These are phyloP conservation scores for Papilio elwesi DNA, from an alignment of 2,888 invertebrate species.

Conservation along the genomic window DNA sequence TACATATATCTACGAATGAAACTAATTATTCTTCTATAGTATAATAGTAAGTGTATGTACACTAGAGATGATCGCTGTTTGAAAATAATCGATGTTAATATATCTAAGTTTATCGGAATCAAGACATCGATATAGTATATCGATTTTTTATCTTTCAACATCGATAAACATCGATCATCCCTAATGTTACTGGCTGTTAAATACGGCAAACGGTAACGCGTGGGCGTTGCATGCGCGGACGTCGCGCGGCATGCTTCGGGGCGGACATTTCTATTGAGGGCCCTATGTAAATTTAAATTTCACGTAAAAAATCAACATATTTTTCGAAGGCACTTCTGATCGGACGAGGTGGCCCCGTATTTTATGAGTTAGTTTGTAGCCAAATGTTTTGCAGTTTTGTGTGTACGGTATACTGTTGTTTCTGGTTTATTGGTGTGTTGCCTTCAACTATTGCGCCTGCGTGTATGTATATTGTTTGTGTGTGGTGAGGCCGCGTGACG, in stretches of 20 bases:
- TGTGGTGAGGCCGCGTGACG: slow-evolving; percentile 83
- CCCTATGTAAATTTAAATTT: slow-evolving; percentile 90
- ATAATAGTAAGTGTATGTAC: slow-evolving; percentile 81
- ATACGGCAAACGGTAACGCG: slow-evolving; percentile 67
- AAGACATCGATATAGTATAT: slow-evolving; percentile 48
- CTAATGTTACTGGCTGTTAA: slow-evolving; percentile 60
- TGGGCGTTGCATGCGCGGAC: slow-evolving; percentile 65
- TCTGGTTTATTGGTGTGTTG: slow-evolving; percentile 81
- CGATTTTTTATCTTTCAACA: neutral
- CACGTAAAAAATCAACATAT: slow-evolving; percentile 93
- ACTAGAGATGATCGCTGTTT: slow-evolving; percentile 42
- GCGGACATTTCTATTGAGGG: slow-evolving; percentile 94
- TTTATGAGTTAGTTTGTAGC: slow-evolving; percentile 79
- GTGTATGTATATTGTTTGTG: slow-evolving; percentile 89
- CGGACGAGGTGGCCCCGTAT: slow-evolving; percentile 97
- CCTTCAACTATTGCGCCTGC: slow-evolving; percentile 94
- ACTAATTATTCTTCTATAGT: slow-evolving; percentile 84
- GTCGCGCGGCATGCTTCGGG: slow-evolving; percentile 84
- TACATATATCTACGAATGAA: slow-evolving; percentile 83
- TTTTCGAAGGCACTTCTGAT: slow-evolving; percentile 96
- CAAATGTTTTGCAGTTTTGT: slow-evolving; percentile 55
- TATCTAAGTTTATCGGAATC: slow-evolving; percentile 40
- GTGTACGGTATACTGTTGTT: slow-evolving; percentile 50
- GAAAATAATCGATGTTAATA: neutral
- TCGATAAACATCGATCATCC: slow-evolving; percentile 5